These are phyloP conservation scores for Epiblema foenella DNA, from an alignment of 2,888 invertebrate genomes.

Conservation along the genomic window DNA sequence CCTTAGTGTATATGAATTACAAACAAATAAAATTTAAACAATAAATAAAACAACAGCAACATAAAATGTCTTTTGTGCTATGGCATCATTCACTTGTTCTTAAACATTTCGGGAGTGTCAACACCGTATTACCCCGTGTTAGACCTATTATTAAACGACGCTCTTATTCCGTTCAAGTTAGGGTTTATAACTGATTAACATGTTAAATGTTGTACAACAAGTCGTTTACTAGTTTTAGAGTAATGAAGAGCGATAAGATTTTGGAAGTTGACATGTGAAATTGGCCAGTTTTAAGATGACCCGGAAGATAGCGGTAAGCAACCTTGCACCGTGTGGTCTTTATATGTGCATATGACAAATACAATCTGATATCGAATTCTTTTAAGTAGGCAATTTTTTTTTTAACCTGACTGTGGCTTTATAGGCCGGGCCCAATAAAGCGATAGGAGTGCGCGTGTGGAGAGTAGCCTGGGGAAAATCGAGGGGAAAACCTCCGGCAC, in stretches of 20 bases:
- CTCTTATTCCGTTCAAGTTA: background rate
- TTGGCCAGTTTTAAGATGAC: conserved; percentile 16
- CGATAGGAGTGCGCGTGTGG: too few relatives aligned
- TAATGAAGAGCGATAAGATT: background rate
- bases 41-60: too few relatives aligned
- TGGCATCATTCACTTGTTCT: too few relatives aligned
- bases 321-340: background rate
- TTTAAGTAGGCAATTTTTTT: too few relatives aligned
- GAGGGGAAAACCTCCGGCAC: too few relatives aligned
- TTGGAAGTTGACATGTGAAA: conserved; percentile 15
- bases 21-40: too few relatives aligned
- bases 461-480: too few relatives aligned
- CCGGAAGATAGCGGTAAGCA: conserved; percentile 2
- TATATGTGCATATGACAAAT: background rate
- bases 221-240: conserved; percentile 5
- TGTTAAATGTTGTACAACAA: background rate
- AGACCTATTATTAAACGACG: background rate
- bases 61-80: too few relatives aligned
- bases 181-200: background rate
- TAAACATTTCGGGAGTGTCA: background rate
- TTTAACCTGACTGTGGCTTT: too few relatives aligned
- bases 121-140: too few relatives aligned
- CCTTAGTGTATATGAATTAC: too few relatives aligned
- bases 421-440: too few relatives aligned
- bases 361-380: background rate